phyloP scores from a whole-genome alignment of 35 echinoderm and acorn worm species.

The Amphiura filiformis region DNA sequence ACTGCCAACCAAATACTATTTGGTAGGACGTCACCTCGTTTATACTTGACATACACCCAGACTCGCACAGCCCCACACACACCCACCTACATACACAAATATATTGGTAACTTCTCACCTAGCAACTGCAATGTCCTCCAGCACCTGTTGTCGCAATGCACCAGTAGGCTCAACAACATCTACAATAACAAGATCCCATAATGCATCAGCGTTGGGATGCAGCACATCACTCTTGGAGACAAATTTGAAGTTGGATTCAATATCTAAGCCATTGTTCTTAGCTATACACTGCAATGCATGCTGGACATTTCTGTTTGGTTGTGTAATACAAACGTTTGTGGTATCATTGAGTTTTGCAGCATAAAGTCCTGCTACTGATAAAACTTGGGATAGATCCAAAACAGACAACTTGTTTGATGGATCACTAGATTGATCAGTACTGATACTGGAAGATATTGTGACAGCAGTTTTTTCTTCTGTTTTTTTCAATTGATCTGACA shows the following conservation, averaged over 20 bases:
- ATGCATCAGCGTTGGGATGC: not conserved
- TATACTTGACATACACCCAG: too few relatives aligned
- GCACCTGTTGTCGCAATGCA: not conserved
- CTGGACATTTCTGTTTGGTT: not conserved
- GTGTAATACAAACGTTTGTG: constrained; percentile 1
- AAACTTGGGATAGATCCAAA: constrained; percentile 1
- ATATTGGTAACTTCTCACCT: too few relatives aligned
- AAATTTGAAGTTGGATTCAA: not conserved
- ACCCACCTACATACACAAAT: too few relatives aligned
- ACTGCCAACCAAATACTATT: too few relatives aligned
- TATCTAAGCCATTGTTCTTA: not conserved
- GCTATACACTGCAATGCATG: not conserved
- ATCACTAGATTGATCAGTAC: too few relatives aligned
- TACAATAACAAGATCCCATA: constrained; percentile 1
- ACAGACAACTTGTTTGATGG: constrained; percentile 8
- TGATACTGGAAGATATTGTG: too few relatives aligned
- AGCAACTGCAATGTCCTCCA: constrained; percentile 34
- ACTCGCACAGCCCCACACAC: too few relatives aligned
- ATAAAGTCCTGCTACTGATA: constrained; percentile 20
- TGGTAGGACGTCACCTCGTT: too few relatives aligned
- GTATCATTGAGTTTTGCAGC: not conserved
- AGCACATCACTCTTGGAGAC: not conserved
- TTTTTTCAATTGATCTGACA: too few relatives aligned
- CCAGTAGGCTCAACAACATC: not conserved
- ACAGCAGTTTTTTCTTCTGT: too few relatives aligned